Base-by-base conservation (phyloP, 2,113 vertebrate genomes). In the Dasypus novemcinctus region DNA sequence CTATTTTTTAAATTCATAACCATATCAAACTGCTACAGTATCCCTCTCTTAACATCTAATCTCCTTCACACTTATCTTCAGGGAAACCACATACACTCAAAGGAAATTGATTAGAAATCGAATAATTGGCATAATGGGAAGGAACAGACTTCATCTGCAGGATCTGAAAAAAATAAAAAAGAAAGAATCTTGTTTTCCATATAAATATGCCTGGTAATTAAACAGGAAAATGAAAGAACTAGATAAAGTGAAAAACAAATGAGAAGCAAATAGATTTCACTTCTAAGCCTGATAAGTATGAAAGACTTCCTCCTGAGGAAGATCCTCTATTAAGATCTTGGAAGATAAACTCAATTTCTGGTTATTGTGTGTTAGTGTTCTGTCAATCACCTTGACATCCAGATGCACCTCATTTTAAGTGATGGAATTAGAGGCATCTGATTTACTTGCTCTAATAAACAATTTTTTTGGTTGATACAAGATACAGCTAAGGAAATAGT, bases 201-300 rank as follows among this genome's bases (percentile, higher is more conserved):
- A 91, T 71, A 95, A 95, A 93, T 90, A 86, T 92, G 54, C 27
- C 33, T 46, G 46, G 27, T 89, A 95, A 96, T 96, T 96, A 95
- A 95, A 92, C 87, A 85, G 54, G 41, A n/a, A 92, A 94, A 86
- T 90, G 74, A 72, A 36, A 94, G 87, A 83, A 95, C 83, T 31
- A 92, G 92, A 93, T 92, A 91, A 38, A 57, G 27, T 61, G 8
- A 68, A 69, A 94, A 96, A 79, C 52, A 96, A 96, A 92, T 86
- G 74, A 95, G 96, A 97, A 78, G 64, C 71, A 96, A 95, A 95
- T 23, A 96, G 49, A 92, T 63, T 95, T 75, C 36, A 66, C 38
- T 83, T 87, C 49, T 75, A 84, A 93, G n/a, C 3, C 57, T 91
- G 90, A 64, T 93, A 92, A 91, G 74, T 90, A 64, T 93, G 49